Percentiles rank a stretch among this genome's conserved stretches.
Conservation (phyloP, 2,113 vertebrate genomes). For the Ophthalmotilapia sp. region DNA sequence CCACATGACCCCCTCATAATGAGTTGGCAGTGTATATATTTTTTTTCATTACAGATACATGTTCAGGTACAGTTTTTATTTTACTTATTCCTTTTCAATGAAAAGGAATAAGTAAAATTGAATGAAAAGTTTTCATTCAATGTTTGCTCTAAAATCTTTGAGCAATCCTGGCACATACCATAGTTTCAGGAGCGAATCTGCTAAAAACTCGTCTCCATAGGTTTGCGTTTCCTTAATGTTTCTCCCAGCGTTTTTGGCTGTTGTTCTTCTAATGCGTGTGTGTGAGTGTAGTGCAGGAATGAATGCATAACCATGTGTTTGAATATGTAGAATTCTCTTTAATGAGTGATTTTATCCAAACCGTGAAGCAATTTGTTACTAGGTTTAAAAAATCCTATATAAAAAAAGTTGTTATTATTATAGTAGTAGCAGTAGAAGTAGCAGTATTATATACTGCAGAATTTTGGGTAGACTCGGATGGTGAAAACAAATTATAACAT, state of each 20-base stretch:
- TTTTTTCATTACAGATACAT: not conserved
- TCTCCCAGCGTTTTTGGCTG: not conserved
- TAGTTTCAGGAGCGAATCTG: not conserved
- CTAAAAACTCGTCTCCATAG: not conserved
- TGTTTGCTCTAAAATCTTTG: not conserved
- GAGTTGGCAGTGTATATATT: accelerated
- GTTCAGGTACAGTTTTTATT: not conserved
- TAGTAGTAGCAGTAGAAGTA: not conserved
- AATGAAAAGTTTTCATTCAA: no score
- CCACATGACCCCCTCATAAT: not conserved
- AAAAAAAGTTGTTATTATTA: not conserved
- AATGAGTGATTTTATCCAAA: not conserved
- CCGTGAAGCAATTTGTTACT: not conserved
- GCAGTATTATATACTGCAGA: not conserved
- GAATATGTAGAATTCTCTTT: not conserved
- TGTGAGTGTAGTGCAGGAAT: not conserved
- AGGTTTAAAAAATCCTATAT: not conserved
- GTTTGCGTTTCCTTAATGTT: not conserved
- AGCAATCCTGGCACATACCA: not conserved
- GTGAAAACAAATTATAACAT: not conserved
- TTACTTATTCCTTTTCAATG: not conserved
- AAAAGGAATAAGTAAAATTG: no score
- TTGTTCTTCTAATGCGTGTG: not conserved
- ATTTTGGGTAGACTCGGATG: not conserved
- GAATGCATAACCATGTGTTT: not conserved